A percentile compares a stretch with the other conserved stretches of the same genome.
Evolutionary conservation across 2,113 vertebrate species (phyloP).

Genomic region (Hyla sarda): DNA sequence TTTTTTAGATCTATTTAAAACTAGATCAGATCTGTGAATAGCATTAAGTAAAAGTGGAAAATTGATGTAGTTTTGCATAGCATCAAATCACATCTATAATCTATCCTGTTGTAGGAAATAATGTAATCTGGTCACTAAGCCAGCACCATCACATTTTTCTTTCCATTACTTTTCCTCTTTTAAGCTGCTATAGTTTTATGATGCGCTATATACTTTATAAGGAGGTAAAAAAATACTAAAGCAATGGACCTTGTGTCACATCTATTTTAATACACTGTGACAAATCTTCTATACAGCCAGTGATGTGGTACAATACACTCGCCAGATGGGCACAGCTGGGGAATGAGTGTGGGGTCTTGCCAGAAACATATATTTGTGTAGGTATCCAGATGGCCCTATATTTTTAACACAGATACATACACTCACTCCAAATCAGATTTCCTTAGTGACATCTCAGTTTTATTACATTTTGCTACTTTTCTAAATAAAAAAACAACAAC

Average conservation of each 20-base stretch:
- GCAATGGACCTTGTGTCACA: not conserved
- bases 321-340: constrained; percentile 51
- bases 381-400: constrained; percentile 28
- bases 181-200: not conserved
- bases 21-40: not conserved
- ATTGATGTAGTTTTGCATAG: not conserved
- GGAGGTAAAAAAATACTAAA: not conserved
- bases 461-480: not conserved
- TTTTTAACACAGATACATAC: not conserved
- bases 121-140: not conserved
- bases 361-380: constrained; percentile 30
- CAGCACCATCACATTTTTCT: not conserved
- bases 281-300: constrained; percentile 22
- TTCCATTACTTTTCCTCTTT: not conserved
- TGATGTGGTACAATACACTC: constrained; percentile 17
- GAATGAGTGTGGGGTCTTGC: not conserved
- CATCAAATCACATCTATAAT: not conserved
- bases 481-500: no score
- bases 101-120: not conserved
- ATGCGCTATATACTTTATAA: not conserved
- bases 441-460: not conserved
- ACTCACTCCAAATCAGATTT: not conserved
- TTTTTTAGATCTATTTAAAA: no score
- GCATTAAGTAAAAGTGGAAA: no score
- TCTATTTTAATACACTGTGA: constrained; percentile 23